Evolutionary conservation across 2,888 invertebrate species (phyloP), one percentile per base, ranked within the genome.

Genomic region (Clunio marinus): DNA sequence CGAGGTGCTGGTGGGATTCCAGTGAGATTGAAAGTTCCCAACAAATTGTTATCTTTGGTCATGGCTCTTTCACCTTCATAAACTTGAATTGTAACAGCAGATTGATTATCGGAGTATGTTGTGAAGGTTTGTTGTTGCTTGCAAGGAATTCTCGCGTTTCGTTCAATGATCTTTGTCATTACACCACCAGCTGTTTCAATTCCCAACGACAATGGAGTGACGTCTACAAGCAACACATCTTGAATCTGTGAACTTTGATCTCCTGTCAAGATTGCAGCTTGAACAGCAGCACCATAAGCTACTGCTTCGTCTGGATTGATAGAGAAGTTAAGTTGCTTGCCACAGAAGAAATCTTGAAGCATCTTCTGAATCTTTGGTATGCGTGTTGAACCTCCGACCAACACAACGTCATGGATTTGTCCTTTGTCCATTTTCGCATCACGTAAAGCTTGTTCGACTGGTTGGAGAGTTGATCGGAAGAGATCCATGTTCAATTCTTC

Each of bases 41-140:
- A 77, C 1, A 91, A 79, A 74, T 95, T 93, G 76, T 95, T 95
- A 75, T 95, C 94, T 76, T 86, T 93, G 7, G 94, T 94, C 91
- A 94, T 89, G 20, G 91, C 70, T 37, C 91, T 81, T 77, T 90
- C 89, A 28, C 89, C 89, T 76, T 91, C 88, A 75, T 83, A 87
- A 15, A 88, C 88, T 76, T 88, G 86, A 70, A 89, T 85, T 22
- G 84, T 84, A 57, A 89, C 89, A 0, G 84, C 88, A 0, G 88
- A 83, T 77, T 92, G 91, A 78, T 91, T 91, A 80, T 92, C 91
- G 0, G 88, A 80, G 75, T 88, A 91, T 0, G 91, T 92, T 51
- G 90, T 87, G 79, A 91, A 92, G 1, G 84, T 86, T 75, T 88
- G 84, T 0, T 84, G 81, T 75, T 88, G 86, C 74, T 87, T 88